Evolutionary conservation across 2,888 invertebrate genomes (phyloP).

Genomic region (Apamea epomidion): DNA sequence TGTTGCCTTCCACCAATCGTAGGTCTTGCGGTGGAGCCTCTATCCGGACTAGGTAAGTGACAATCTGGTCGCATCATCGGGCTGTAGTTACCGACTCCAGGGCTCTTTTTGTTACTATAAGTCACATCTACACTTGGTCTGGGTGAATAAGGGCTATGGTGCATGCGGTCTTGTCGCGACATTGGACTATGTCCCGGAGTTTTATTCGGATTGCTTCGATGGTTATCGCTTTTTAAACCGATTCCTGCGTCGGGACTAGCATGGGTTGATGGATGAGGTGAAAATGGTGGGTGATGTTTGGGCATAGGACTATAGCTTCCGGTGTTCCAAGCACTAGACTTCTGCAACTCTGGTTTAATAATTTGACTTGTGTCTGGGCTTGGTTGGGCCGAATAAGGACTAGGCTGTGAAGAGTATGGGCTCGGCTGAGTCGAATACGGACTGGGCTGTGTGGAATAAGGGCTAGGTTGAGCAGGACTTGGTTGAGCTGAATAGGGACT

Average conservation of each 20-base stretch:
- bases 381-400: constrained; percentile 87
- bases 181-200: constrained; percentile 87
- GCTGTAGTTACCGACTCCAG: constrained; percentile 85
- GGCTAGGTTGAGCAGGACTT: constrained; percentile 87
- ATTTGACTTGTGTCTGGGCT: constrained; percentile 89
- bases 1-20: constrained; percentile 72
- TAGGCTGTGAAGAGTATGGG: constrained; percentile 87
- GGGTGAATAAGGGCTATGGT: constrained; percentile 86
- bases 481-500: constrained; percentile 88
- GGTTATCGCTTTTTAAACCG: constrained; percentile 80
- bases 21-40: constrained; percentile 74
- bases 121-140: constrained; percentile 83
- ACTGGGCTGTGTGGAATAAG: constrained; percentile 86
- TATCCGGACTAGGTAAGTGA: constrained; percentile 84
- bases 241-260: constrained; percentile 85
- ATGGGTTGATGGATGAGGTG: constrained; percentile 86
- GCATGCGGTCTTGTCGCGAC: constrained; percentile 85
- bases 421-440: constrained; percentile 87
- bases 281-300: constrained; percentile 87
- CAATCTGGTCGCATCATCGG: constrained; percentile 86
- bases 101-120: constrained; percentile 84
- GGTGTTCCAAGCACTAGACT: constrained; percentile 85
- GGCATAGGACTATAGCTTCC: constrained; percentile 88
- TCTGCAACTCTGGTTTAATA: constrained; percentile 84
- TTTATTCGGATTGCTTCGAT: constrained; percentile 80